Evolutionary conservation across 1,140 invertebrate genomes (phyloP).

Genomic region (Notospermus geniculatus): DNA sequence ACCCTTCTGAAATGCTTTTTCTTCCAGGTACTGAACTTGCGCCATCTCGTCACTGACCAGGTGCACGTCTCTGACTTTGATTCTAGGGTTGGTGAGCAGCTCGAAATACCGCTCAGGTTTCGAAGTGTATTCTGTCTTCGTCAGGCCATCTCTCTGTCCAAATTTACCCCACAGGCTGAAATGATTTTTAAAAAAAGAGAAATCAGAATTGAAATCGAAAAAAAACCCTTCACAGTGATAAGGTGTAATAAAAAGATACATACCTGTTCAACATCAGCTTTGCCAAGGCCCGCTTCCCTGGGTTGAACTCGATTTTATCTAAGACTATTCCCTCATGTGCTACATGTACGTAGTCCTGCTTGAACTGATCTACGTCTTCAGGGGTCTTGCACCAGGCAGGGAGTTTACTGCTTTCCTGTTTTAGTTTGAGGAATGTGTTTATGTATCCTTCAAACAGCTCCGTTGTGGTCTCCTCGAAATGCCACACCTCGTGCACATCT

Average conservation of each 20-base stretch:
- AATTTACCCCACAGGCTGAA: slow-evolving; percentile 39
- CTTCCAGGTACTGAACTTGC: slow-evolving; percentile 20
- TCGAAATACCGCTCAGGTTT: slow-evolving; percentile 32
- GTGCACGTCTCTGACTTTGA: slow-evolving; percentile 21
- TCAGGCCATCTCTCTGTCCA: too few relatives aligned
- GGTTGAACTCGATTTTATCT: slow-evolving; percentile 45
- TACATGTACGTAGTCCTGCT: slow-evolving; percentile 40
- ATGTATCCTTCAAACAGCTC: slow-evolving; percentile 26
- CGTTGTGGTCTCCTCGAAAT: slow-evolving; percentile 32
- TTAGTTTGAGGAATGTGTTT: slow-evolving; percentile 30
- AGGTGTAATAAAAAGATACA: too few relatives aligned
- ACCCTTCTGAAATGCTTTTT: slow-evolving; percentile 10
- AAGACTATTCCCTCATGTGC: slow-evolving; percentile 47
- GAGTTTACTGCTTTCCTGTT: slow-evolving; percentile 29
- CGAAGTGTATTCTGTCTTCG: slow-evolving; percentile 34
- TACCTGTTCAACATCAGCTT: slow-evolving; percentile 36
- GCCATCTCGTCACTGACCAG: slow-evolving; percentile 20
- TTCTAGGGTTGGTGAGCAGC: slow-evolving; percentile 31
- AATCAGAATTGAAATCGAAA: too few relatives aligned
- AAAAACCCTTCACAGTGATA: too few relatives aligned
- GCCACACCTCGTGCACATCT: slow-evolving; percentile 49
- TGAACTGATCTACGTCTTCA: slow-evolving; percentile 30
- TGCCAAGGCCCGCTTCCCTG: slow-evolving; percentile 30
- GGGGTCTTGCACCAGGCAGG: slow-evolving; percentile 22
- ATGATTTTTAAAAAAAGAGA: too few relatives aligned